Conservation (phyloP, 2,888 invertebrate species). For the Macaria notata region DNA sequence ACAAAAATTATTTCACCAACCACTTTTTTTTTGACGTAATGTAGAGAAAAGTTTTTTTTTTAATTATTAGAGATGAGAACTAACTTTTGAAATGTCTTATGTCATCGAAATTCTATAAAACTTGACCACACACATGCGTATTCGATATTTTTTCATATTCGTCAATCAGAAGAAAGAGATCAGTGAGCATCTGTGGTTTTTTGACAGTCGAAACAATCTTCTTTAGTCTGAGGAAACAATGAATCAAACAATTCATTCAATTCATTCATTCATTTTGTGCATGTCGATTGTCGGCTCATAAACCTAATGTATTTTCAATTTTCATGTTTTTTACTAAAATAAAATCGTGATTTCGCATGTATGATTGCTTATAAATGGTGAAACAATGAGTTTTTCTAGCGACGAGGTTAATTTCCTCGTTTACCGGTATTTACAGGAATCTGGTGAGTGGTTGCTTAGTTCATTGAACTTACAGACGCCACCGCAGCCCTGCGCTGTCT, state of each 20-base stretch:
- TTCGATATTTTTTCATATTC: too few relatives aligned
- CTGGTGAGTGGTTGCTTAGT: conserved; percentile 84
- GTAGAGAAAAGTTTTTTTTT: conserved; percentile 42
- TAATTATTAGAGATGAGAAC: background rate
- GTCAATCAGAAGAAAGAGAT: too few relatives aligned
- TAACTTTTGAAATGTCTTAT: too few relatives aligned
- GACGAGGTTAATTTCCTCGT: conserved; percentile 99
- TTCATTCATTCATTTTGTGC: background rate
- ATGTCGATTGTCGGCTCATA: conserved; percentile 1
- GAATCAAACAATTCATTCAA: background rate
- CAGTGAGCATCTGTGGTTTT: too few relatives aligned
- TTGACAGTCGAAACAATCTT: too few relatives aligned
- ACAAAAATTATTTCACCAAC: conserved; percentile 64
- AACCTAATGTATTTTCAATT: conserved; percentile 1
- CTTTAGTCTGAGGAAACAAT: too few relatives aligned
- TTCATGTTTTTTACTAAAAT: conserved; percentile 2
- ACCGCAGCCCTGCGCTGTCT: conserved; percentile 15
- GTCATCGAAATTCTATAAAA: too few relatives aligned
- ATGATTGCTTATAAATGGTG: conserved; percentile 2
- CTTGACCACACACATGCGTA: too few relatives aligned
- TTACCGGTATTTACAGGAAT: conserved; percentile 98
- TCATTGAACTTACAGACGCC: conserved; percentile 51
- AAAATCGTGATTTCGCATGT: conserved; percentile 3
- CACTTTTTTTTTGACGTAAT: conserved; percentile 74
- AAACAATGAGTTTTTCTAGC: conserved; percentile 97